Base-by-base conservation (phyloP, 1,140 invertebrate genomes). In the Drosophila rhopaloa region DNA sequence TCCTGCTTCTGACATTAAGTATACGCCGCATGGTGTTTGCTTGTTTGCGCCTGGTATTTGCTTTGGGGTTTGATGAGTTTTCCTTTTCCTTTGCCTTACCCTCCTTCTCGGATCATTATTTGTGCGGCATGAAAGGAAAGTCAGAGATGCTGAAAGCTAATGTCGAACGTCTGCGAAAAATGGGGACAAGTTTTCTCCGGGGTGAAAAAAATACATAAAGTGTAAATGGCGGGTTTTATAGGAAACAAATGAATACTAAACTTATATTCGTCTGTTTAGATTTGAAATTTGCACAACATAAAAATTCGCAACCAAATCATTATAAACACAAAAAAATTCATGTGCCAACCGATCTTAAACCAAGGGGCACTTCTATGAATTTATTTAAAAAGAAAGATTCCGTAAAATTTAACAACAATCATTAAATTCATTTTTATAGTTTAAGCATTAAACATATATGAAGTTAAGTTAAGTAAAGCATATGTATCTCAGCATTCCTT, bases 71-170 rank as follows among this genome's bases (percentile, higher is more conserved):
- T 76, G 68, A 71, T 71, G 65, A 40, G 53, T 35, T 61, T 72
- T 40, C 40, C 13, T 19, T 38, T 44, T 16, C 14, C 41, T 29
- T 19, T 41, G 5, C 29, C 29, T 32, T 8, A 2, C 11, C 32
- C 24, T 65, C 29, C 24, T 11, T n/a, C 62, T 54, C 66, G 72
- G 59, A 75, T 81, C 65, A 71, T 79, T 88, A 74, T 77, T 71
- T 61, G 97, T 66, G 65, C 19, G 32, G 37, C 41, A 51, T 65
- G 29, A 68, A 44, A 70, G 66, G 14, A 55, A 46, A 43, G 19
- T 8, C 50, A 48, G 37, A 40, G 41, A 68, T 67, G 67, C 51
- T 57, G 67, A 67, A 29, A 41, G 67, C 63, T 40, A 56, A 57
- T 71, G 65, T 50, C 58, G 53, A 71, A 48, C 56, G 65, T 41